These are phyloP conservation scores for Ceratosolen fusciceps DNA, from an alignment of 1,140 invertebrate species.

Conservation along the genomic window DNA sequence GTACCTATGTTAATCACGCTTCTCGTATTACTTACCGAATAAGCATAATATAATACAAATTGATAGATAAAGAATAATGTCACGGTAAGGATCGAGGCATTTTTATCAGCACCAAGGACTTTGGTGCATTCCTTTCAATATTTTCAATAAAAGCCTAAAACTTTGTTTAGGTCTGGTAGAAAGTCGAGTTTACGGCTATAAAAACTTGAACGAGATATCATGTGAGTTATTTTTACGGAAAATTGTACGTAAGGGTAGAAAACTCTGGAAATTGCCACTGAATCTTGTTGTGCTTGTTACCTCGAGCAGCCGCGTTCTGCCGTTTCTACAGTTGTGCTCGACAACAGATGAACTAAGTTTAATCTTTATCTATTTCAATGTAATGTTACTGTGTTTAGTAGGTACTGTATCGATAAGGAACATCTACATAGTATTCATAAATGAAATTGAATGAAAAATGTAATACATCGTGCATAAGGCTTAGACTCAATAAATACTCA, in stretches of 20 bases:
- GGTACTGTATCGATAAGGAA: too few species aligned
- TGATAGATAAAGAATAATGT: background rate
- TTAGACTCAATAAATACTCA: too few species aligned
- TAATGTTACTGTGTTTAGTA: too few species aligned
- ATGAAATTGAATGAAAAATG: too few species aligned
- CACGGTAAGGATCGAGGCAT: background rate
- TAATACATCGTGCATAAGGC: too few species aligned
- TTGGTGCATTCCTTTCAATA: background rate
- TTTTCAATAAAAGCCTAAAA: slow-evolving; percentile 29
- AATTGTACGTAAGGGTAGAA: background rate
- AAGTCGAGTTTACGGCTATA: background rate
- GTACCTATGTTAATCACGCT: background rate
- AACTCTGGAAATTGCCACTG: background rate
- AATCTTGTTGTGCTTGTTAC: background rate
- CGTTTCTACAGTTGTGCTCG: too few species aligned
- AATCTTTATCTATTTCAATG: too few species aligned
- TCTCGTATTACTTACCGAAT: background rate
- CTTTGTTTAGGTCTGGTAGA: too few species aligned
- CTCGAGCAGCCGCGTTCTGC: too few species aligned
- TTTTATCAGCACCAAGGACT: background rate
- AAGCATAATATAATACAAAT: background rate
- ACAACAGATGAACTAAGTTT: too few species aligned
- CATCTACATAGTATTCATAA: too few species aligned
- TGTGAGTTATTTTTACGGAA: background rate
- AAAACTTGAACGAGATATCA: slow-evolving; percentile 30